Evolutionary conservation across 2,797 vertebrate species (phyloP).

Genomic region (Enteromius unitaeniatus): DNA sequence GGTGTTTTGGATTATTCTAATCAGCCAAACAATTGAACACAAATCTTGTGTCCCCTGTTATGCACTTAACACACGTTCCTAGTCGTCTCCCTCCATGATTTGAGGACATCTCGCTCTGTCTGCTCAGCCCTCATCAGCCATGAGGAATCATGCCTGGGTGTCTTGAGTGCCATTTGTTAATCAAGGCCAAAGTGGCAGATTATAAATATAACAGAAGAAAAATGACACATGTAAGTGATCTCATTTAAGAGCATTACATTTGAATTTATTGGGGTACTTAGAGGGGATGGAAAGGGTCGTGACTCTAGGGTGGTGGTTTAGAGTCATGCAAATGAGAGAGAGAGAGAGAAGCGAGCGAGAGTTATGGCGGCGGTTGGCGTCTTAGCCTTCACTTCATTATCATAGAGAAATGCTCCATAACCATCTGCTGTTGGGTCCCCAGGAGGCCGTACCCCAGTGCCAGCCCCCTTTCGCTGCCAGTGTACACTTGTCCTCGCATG

Average conservation of each 20-base stretch:
- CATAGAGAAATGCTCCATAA: constrained; percentile 54
- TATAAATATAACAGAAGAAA: constrained; percentile 82
- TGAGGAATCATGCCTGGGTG: constrained; percentile 71
- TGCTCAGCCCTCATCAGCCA: constrained; percentile 58
- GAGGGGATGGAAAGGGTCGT: constrained; percentile 77
- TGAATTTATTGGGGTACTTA: constrained; percentile 84
- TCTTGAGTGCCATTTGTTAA: constrained; percentile 83
- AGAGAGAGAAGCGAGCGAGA: constrained; percentile 44
- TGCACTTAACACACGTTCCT: constrained; percentile 28
- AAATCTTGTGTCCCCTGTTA: constrained; percentile 5
- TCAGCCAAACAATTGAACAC: constrained; percentile 7
- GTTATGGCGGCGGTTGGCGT: constrained; percentile 45
- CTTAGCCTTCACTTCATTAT: constrained; percentile 58
- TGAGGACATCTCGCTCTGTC: constrained; percentile 40
- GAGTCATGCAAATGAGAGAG: constrained; percentile 66
- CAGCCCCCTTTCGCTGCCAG: constrained; percentile 40
- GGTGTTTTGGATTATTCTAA: constrained; percentile 23
- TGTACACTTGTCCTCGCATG: constrained; percentile 19
- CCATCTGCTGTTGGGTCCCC: constrained; percentile 55
- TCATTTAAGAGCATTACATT: constrained; percentile 83
- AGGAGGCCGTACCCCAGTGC: constrained; percentile 48
- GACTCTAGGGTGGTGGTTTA: constrained; percentile 70
- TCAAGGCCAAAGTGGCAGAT: constrained; percentile 85
- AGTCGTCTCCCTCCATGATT: constrained; percentile 28
- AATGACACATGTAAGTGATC: constrained; percentile 85